Evolutionary conservation across 2,888 invertebrate genomes (phyloP).

Genomic region (Synanthedon tipuliformis): DNA sequence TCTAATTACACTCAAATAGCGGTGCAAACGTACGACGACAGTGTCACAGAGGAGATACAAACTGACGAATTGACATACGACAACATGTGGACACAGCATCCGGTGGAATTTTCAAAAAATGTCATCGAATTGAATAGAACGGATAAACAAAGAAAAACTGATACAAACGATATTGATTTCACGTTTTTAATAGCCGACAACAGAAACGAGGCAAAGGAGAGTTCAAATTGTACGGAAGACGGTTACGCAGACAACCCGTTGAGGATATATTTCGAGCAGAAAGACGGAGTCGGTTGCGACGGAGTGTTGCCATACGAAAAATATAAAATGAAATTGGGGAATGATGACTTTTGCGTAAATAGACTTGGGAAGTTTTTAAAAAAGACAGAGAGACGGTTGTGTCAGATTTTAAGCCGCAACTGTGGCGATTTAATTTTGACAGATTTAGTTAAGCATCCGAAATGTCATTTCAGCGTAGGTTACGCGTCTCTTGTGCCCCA

Average conservation of each 20-base stretch:
- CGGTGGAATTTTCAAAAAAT: slow-evolving; percentile 46
- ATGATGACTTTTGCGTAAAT: slow-evolving; percentile 25
- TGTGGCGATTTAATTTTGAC: slow-evolving; percentile 22
- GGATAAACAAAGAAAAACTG: slow-evolving; percentile 20
- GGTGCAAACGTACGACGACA: slow-evolving; percentile 58
- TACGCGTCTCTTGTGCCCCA: slow-evolving; percentile 30
- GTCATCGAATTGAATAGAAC: slow-evolving; percentile 17
- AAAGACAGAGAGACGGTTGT: slow-evolving; percentile 35
- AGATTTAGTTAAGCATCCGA: slow-evolving; percentile 28
- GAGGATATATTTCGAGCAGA: slow-evolving; percentile 53
- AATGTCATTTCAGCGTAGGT: slow-evolving; percentile 47
- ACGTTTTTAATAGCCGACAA: slow-evolving; percentile 24
- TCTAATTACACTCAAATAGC: slow-evolving; percentile 49
- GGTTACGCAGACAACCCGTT: slow-evolving; percentile 40
- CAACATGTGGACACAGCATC: slow-evolving; percentile 57
- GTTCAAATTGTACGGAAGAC: slow-evolving; percentile 14
- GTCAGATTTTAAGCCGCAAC: slow-evolving; percentile 36
- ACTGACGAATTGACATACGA: slow-evolving; percentile 38
- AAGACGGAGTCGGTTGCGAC: slow-evolving; percentile 44
- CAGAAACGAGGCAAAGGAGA: slow-evolving; percentile 11
- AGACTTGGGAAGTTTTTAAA: slow-evolving; percentile 45
- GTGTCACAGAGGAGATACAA: slow-evolving; percentile 44
- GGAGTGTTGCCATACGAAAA: slow-evolving; percentile 40
- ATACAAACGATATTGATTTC: slow-evolving; percentile 25
- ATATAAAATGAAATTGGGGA: slow-evolving; percentile 40